Evolutionary conservation across 2,113 vertebrate species (phyloP).

Genomic region (Ranitomeya variabilis): DNA sequence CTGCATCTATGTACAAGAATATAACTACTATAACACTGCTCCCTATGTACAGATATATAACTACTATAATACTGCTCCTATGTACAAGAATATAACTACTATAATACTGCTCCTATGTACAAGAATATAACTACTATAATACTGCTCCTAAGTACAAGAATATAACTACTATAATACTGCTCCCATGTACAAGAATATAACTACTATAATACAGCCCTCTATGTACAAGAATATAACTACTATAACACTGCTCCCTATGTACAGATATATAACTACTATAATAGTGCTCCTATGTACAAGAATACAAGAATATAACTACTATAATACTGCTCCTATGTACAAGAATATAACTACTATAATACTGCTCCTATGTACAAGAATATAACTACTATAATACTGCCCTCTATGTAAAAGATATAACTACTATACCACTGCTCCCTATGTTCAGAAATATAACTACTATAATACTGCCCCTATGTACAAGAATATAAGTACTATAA

Average conservation of each 20-base stretch:
- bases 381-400: not conserved
- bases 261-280: not conserved
- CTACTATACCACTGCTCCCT: not conserved
- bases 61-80: no score
- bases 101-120: no score
- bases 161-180: no score
- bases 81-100: no score
- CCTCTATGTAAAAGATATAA: not conserved
- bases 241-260: not conserved
- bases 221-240: not conserved
- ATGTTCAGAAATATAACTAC: not conserved
- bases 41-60: not conserved
- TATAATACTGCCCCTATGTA: not conserved
- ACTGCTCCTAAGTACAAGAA: no score
- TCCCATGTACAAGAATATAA: no score
- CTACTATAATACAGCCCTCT: no score
- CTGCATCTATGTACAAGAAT: not conserved
- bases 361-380: not conserved
- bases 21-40: conserved; percentile 8
- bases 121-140: no score
- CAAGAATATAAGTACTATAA: conserved; percentile 14
- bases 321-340: not conserved
- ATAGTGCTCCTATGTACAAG: not conserved
- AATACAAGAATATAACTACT: conserved; percentile 2
- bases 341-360: conserved; percentile 7